phyloP scores from a whole-genome alignment of 2,797 vertebrate genomes.

The Carcharodon carcharias region DNA sequence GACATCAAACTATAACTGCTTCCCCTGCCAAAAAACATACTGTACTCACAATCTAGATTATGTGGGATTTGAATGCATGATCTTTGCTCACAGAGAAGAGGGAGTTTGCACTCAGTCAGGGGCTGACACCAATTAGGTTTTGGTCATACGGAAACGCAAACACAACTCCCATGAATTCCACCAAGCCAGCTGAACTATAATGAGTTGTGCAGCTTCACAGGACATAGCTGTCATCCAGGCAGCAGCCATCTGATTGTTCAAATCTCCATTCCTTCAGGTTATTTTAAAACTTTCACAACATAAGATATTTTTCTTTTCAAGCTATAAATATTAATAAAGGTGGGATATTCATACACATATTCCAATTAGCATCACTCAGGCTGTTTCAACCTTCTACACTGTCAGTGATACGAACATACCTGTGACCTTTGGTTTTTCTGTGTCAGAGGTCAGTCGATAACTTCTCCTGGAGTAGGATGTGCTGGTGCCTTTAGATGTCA shows the following conservation, averaged over 20 bases:
- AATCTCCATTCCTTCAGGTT: background rate
- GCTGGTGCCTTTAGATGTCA: slow-evolving; percentile 78
- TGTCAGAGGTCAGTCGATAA: slow-evolving; percentile 77
- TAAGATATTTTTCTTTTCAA: background rate
- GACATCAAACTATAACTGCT: background rate
- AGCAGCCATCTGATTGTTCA: background rate
- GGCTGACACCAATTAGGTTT: background rate
- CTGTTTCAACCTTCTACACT: background rate
- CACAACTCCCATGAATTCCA: background rate
- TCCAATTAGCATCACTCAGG: background rate
- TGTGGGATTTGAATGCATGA: background rate
- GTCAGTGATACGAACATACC: slow-evolving; percentile 55
- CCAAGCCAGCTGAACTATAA: background rate
- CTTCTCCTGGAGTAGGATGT: slow-evolving; percentile 72
- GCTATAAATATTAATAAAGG: background rate
- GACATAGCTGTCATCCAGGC: background rate
- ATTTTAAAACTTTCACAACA: background rate
- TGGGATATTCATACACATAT: background rate
- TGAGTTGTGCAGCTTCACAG: background rate
- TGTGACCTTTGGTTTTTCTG: slow-evolving; percentile 73
- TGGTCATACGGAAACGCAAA: background rate
- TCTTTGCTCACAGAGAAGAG: background rate
- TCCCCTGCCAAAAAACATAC: too few relatives aligned
- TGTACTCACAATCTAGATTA: too few relatives aligned
- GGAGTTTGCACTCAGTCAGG: background rate